A percentile compares a stretch with the other conserved stretches of the same genome.
These are phyloP conservation scores for Rissa tridactyla DNA, from an alignment of 2,113 vertebrate genomes.

Conservation along the genomic window DNA sequence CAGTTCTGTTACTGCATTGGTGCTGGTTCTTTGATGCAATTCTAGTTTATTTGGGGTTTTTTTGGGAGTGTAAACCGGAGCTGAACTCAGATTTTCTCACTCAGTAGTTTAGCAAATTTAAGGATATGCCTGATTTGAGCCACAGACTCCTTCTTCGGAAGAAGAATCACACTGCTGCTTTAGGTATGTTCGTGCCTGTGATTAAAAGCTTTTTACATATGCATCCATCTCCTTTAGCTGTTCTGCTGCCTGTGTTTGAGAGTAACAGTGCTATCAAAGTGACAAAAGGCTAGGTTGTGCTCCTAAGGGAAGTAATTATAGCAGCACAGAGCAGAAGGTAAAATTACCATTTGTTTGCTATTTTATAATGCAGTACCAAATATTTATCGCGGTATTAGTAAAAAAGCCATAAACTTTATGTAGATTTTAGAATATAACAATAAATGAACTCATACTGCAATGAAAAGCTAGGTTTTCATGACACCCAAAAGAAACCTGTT, in stretches of 20 bases:
- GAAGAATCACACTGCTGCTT: constrained; percentile 1
- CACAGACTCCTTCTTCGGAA: not conserved
- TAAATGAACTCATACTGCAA: not conserved
- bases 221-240: constrained; percentile 43
- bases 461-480: constrained; percentile 23
- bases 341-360: constrained; percentile 60
- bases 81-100: not conserved
- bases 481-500: constrained; percentile 3
- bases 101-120: not conserved
- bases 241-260: constrained; percentile 53
- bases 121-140: not conserved
- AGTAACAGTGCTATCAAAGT: constrained; percentile 65
- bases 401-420: constrained; percentile 56
- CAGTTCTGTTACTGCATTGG: not conserved
- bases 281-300: constrained; percentile 61
- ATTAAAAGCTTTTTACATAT: constrained; percentile 46
- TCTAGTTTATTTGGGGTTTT: not conserved
- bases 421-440: constrained; percentile 34
- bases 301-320: constrained; percentile 73
- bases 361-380: constrained; percentile 58
- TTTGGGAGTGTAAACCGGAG: not conserved
- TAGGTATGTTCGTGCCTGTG: not conserved
- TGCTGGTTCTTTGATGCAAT: not conserved
- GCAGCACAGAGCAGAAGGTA: constrained; percentile 61
- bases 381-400: constrained; percentile 67